These are phyloP conservation scores for Caenorhabditis elegans DNA, from an alignment of 1,140 invertebrate species.

Conservation along the genomic window DNA sequence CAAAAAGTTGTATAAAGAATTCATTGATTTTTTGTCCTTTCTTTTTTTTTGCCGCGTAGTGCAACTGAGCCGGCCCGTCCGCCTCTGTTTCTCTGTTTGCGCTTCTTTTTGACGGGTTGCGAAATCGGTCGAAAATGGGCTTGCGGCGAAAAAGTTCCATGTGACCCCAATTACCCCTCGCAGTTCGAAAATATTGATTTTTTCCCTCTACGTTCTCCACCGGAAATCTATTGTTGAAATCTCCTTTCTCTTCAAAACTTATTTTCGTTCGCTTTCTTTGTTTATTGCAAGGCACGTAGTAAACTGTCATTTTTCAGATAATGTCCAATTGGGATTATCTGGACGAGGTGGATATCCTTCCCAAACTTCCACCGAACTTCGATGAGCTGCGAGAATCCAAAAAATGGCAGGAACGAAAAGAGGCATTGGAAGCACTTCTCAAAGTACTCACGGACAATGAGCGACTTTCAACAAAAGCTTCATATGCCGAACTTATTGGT, in stretches of 20 bases:
- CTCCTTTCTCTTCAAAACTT: neutral
- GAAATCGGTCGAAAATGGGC: neutral
- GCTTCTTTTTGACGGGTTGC: slow-evolving; percentile 9
- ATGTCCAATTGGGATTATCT: slow-evolving; percentile 73
- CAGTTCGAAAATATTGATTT: neutral
- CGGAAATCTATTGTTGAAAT: neutral
- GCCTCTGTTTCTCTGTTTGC: neutral
- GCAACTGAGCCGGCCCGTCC: neutral
- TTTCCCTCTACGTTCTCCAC: neutral
- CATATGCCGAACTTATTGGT: slow-evolving; percentile 82
- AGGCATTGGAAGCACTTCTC: slow-evolving; percentile 80
- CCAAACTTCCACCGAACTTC: slow-evolving; percentile 90
- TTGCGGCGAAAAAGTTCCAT: neutral
- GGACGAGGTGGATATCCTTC: slow-evolving; percentile 86
- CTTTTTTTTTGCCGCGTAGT: neutral
- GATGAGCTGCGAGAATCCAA: slow-evolving; percentile 83
- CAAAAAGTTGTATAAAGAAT: too few species aligned
- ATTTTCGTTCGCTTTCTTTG: too few species aligned
- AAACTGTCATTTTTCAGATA: too few species aligned
- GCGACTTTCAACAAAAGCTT: slow-evolving; percentile 30
- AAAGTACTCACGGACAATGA: slow-evolving; percentile 76
- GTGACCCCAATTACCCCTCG: neutral
- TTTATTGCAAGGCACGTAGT: too few species aligned
- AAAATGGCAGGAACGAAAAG: slow-evolving; percentile 94
- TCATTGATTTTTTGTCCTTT: neutral